phyloP scores from a whole-genome alignment of 2,888 invertebrate species.

The Andrena bicolor region DNA sequence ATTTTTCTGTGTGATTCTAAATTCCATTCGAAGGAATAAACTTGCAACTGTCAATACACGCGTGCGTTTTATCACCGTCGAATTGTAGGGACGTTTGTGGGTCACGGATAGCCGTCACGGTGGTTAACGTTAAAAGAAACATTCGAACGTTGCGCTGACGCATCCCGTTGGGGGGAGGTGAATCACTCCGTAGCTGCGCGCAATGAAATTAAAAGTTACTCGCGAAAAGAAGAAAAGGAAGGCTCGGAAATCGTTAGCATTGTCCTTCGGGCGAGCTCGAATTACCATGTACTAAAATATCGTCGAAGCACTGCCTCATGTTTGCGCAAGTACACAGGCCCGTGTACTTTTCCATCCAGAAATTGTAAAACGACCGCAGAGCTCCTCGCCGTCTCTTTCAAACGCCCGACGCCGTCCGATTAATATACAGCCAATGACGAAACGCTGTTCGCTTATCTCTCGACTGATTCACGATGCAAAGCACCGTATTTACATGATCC shows the following conservation, averaged over 20 bases:
- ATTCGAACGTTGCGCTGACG: slow-evolving; percentile 47
- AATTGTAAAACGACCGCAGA: slow-evolving; percentile 9
- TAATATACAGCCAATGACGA: slow-evolving; percentile 13
- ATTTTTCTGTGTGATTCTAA: no score
- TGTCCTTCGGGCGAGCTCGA: background rate
- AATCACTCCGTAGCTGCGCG: slow-evolving; percentile 31
- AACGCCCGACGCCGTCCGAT: background rate
- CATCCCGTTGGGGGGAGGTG: slow-evolving; percentile 45
- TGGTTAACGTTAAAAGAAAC: slow-evolving; percentile 49
- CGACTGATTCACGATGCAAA: slow-evolving; percentile 8
- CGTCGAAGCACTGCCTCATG: slow-evolving; percentile 72
- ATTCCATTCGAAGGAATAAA: background rate
- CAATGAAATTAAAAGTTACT: slow-evolving; percentile 30
- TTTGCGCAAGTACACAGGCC: slow-evolving; percentile 23
- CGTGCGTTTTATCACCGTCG: slow-evolving; percentile 6
- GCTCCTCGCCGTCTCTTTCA: slow-evolving; percentile 5
- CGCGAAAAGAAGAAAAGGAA: background rate
- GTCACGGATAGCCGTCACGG: slow-evolving; percentile 39
- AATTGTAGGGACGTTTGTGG: slow-evolving; percentile 37
- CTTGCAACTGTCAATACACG: background rate
- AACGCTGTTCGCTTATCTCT: slow-evolving; percentile 40
- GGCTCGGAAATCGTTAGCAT: background rate
- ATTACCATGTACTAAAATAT: slow-evolving; percentile 75
- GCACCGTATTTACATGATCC: slow-evolving; percentile 8
- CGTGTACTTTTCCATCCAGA: slow-evolving; percentile 38